Base-by-base conservation (phyloP, 2,797 vertebrate species). In the Clarias laeviceps region DNA sequence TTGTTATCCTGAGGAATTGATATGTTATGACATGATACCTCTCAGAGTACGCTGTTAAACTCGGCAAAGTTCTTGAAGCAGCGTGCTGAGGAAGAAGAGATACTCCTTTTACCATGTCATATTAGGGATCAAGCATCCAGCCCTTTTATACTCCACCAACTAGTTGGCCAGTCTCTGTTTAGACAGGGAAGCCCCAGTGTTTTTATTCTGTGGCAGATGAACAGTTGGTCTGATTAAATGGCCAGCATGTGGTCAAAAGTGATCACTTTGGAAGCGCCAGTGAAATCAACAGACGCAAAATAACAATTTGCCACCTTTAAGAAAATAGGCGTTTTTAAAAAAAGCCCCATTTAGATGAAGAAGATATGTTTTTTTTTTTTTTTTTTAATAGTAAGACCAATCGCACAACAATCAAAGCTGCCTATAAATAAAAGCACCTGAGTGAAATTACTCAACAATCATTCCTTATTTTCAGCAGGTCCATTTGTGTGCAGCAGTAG, bases 381-480 rank as follows among this genome's bases (percentile, higher is more conserved):
- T 15, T 15, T 17, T 45, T 74, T 54, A 27, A 50, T n/a, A 66
- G 45, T 37, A 50, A 65, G 1, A 5, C 18, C 57, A 64, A 22
- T 14, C 4, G 59, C 76, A 37, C 11, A 64, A 50, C 22, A 84
- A 59, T 59, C 34, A 84, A 50, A 20, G 61, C 18, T 70, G 17
- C 29, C 82, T 50, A 65, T 76, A 73, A 74, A 68, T 87, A 87
- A 87, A 86, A 83, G 50, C 69, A 64, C 70, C 7, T 18, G 82
- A n/a, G 68, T 32, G 56, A 86, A 45, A 85, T 81, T 54, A 56
- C 50, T 59, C 70, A 40, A 78, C 84, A 86, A 72, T 85, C 84
- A 73, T 69, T 81, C n/a, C 68, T 32, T 54, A 78, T 83, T 87
- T 70, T 82, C 24, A 82, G 40, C 32, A 27, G n/a, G 62, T 18